phyloP scores from a whole-genome alignment of 2,113 vertebrate species.

The Beaufortia kweichowensis region DNA sequence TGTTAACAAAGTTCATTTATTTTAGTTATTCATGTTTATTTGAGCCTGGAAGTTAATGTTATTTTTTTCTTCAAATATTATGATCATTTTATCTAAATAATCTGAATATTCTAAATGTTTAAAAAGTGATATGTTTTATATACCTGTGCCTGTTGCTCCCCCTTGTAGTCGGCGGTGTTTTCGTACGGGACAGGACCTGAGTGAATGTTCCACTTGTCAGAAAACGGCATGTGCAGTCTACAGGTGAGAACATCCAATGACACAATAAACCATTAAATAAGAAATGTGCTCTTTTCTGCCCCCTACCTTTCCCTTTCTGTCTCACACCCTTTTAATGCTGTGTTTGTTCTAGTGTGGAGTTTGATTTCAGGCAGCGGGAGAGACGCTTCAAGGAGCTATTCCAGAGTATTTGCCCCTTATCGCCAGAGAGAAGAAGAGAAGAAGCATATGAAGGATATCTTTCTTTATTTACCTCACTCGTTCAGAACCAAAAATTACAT shows the following conservation, averaged over 20 bases:
- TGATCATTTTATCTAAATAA: too few relatives aligned
- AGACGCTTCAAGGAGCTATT: conserved; percentile 84
- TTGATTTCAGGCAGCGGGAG: conserved; percentile 95
- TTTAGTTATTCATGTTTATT: too few relatives aligned
- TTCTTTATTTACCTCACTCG: conserved; percentile 46
- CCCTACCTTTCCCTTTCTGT: background rate
- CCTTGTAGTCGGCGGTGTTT: conserved; percentile 58
- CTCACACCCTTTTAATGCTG: background rate
- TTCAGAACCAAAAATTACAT: conserved; percentile 60
- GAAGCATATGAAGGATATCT: conserved; percentile 53
- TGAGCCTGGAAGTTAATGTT: too few relatives aligned
- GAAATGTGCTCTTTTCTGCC: background rate
- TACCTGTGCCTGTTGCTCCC: conserved; percentile 32
- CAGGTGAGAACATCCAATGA: conserved; percentile 65
- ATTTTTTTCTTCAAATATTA: too few relatives aligned
- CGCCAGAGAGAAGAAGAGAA: conserved; percentile 38
- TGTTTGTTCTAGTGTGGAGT: conserved; percentile 81
- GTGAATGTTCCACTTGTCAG: conserved; percentile 72
- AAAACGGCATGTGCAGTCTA: conserved; percentile 76
- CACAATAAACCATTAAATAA: background rate
- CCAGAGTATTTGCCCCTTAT: conserved; percentile 56
- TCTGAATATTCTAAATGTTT: too few relatives aligned
- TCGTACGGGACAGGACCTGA: conserved; percentile 72
- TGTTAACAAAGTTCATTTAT: too few relatives aligned
- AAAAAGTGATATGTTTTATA: too few relatives aligned